Conservation (phyloP, 2,888 invertebrate genomes). For the Kuschelorhynchus macadamiae region DNA sequence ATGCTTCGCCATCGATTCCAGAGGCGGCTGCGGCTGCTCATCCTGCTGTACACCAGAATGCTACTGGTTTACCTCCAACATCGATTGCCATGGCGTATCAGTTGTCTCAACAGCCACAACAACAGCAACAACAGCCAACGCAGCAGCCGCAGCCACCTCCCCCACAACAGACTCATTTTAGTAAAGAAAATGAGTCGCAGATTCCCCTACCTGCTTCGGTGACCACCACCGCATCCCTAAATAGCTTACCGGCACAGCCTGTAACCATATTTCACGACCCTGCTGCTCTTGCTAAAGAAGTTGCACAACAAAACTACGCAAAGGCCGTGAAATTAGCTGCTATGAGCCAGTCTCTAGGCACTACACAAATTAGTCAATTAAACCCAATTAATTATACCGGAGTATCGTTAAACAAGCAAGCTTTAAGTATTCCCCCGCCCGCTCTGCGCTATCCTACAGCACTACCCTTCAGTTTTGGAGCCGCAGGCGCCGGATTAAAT, state of each 20-base stretch:
- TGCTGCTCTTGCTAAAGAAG: conserved; percentile 82
- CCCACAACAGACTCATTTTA: conserved; percentile 53
- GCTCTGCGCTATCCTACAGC: conserved; percentile 61
- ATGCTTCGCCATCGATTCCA: conserved; percentile 62
- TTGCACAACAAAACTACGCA: conserved; percentile 87
- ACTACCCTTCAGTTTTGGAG: conserved; percentile 55
- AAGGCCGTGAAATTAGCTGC: conserved; percentile 79
- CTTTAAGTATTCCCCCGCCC: conserved; percentile 67
- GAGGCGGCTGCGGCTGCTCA: conserved; percentile 54
- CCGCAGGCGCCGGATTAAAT: conserved; percentile 48
- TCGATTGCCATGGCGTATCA: conserved; percentile 30
- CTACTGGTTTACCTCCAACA: conserved; percentile 3
- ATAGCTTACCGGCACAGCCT: conserved; percentile 55
- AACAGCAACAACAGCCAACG: conserved; percentile 20
- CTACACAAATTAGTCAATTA: conserved; percentile 65
- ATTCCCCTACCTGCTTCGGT: conserved; percentile 53
- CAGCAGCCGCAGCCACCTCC: conserved; percentile 55
- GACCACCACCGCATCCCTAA: conserved; percentile 50
- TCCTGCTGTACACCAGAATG: conserved; percentile 54
- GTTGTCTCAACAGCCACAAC: conserved; percentile 48
- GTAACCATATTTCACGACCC: conserved; percentile 71
- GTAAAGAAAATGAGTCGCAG: conserved; percentile 64
- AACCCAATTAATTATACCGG: conserved; percentile 80
- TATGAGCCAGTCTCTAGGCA: conserved; percentile 61
- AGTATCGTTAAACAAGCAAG: conserved; percentile 78